Base-by-base conservation (phyloP, 2,888 invertebrate species). In the Drosophila sordidapex region DNA sequence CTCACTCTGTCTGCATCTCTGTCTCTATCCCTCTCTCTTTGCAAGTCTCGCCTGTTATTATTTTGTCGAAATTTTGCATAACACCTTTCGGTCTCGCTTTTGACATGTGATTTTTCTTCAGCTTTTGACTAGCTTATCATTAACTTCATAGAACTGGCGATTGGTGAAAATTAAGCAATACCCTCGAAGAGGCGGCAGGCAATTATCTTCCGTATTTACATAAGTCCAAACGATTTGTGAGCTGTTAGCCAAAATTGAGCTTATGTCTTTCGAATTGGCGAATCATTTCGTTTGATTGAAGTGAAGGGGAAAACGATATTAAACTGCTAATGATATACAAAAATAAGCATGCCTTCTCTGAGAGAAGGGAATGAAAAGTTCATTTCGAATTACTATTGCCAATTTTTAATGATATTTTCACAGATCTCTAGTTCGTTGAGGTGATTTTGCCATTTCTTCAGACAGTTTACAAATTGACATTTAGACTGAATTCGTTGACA, bases 141-240 rank as follows among this genome's bases (percentile, higher is more conserved):
- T 81, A 69, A 68, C 69, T 48, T 33, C 67, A 74, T 65, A 85
- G 89, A 90, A 88, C 83, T 73, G 62, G 58, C 40, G 11, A 1
- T 59, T 65, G 72, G 71, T 69, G 81, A 80, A 80, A 86, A 86
- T 88, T 66, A 75, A 70, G 90, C 90, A 85, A 90, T 70, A 70
- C 29, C 38, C 8, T 35, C 64, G 15, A 66, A 75, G 79, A 63
- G 57, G 60, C 62, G 52, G 52, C 56, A 52, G 69, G 59, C 64
- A 85, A 87, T 88, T 75, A 80, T 64, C 62, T 53, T 58, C 52
- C 27, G 25, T 38, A 66, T 86, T 85, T 90, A 78, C 87, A 89
- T 85, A 85, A 90, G 75, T 35, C 62, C 21, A 49, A 57, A 31
- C 46, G 36, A 38, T 43, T 80, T 60, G 66, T 53, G 35, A 56